Evolutionary conservation across 2,113 vertebrate genomes (phyloP).

Genomic region (Halcyon malimbica): DNA sequence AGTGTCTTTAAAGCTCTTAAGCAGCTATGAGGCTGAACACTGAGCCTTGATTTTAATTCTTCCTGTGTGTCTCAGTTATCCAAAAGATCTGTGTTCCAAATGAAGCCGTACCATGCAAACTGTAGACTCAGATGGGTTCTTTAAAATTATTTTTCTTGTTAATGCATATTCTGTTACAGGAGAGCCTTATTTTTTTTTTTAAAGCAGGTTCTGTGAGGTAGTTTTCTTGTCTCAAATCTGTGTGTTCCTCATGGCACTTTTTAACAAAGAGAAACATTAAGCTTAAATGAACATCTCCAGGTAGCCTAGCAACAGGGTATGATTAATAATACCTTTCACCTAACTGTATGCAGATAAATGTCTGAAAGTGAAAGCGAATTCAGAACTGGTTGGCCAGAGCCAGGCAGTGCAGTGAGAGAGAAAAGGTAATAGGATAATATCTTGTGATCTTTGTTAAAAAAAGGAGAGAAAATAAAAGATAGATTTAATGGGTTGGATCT

Average conservation of each 20-base stretch:
- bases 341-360: slow-evolving; percentile 72
- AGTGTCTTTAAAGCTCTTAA: background rate
- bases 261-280: slow-evolving; percentile 73
- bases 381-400: slow-evolving; percentile 63
- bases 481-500: slow-evolving; percentile 8
- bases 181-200: background rate
- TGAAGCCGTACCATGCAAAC: background rate
- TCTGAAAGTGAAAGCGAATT: slow-evolving; percentile 68
- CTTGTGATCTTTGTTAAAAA: slow-evolving; percentile 36
- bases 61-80: background rate
- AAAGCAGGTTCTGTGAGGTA: slow-evolving; percentile 29
- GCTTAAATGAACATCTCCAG: slow-evolving; percentile 76
- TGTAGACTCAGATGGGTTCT: background rate
- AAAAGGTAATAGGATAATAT: slow-evolving; percentile 56
- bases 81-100: background rate
- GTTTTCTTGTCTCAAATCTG: slow-evolving; percentile 68
- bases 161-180: background rate
- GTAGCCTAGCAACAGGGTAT: slow-evolving; percentile 80
- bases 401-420: slow-evolving; percentile 18
- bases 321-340: slow-evolving; percentile 80
- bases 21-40: background rate
- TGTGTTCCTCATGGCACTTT: slow-evolving; percentile 55
- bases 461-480: slow-evolving; percentile 6
- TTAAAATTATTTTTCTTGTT: background rate
- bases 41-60: background rate